A percentile compares a stretch with the other conserved stretches of the same genome.
These are phyloP conservation scores for Lepus timidus DNA, from an alignment of 2,113 vertebrate genomes.

Conservation along the genomic window DNA sequence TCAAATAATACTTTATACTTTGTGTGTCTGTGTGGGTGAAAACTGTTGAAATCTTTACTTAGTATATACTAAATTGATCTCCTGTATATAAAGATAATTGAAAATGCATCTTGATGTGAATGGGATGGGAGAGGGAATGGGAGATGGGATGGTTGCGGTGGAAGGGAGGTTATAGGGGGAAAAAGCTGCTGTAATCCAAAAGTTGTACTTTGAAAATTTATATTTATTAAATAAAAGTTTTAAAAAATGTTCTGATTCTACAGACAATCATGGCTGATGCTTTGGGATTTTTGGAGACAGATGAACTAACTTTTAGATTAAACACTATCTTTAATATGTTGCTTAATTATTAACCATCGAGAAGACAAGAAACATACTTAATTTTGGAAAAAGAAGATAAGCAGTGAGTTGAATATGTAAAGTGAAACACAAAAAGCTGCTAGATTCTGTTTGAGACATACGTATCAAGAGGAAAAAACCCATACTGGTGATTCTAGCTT, in stretches of 20 bases:
- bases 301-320: conserved; percentile 47
- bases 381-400: conserved; percentile 14
- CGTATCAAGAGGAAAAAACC: background rate
- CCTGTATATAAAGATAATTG: too few species aligned
- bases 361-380: background rate
- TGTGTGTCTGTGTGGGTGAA: too few species aligned
- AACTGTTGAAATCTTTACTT: too few species aligned
- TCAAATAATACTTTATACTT: too few species aligned
- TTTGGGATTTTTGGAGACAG: background rate
- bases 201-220: too few species aligned
- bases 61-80: too few species aligned
- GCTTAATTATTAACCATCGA: background rate
- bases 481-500: background rate
- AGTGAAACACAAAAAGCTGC: background rate
- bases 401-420: conserved; percentile 50
- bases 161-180: too few species aligned
- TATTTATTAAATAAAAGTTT: too few species aligned
- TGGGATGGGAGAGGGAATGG: too few species aligned
- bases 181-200: too few species aligned
- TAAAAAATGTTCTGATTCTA: background rate
- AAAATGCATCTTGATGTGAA: too few species aligned
- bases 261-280: background rate
- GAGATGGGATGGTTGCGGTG: too few species aligned
- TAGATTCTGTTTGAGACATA: conserved; percentile 42
- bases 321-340: background rate